Evolutionary conservation across 2,888 invertebrate genomes (phyloP), one percentile per base, ranked within the genome.

Genomic region (Agonopterix alstromeriana): DNA sequence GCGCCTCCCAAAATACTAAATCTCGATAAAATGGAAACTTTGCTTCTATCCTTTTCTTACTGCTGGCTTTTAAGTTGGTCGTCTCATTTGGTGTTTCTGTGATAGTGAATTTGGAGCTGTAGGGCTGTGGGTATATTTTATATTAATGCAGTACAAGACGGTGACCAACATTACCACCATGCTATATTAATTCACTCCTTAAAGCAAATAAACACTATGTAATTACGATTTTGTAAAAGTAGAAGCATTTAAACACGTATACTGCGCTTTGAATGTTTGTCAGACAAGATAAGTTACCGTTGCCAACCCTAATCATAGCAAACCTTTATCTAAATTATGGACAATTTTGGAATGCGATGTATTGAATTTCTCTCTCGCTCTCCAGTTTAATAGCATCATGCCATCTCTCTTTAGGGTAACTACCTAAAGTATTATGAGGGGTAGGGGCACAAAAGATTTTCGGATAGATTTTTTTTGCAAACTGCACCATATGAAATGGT

Each of bases 291-390:
- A 27, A 27, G 27, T 27, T 27, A 27, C 7, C 27, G 27, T 40
- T 27, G 70, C 57, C 85, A 85, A 66, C 87, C 86, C 83, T 86
- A 84, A 84, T 83, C 85, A 82, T 86, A 86, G 86, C 82, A 73
- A 87, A 87, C 86, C 79, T 78, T 87, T 87, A 87, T 87, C 85
- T 86, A 83, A 84, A 81, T 86, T 84, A 86, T 85, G 85, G 86
- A 86, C 86, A 47, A 85, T 82, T 85, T 87, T 79, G 88, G 87
- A 87, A 87, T 87, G 88, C 73, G 73, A 75, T 75, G 63, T 66
- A 67, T 27, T 27, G 55, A 54, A 55, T 53, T 55, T 74, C 78
- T 72, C 73, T 70, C 64, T 80, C 79, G 61, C 77, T 65, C 80
- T 56, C 65, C 53, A 48, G 48, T 55, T 53, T 53, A 57, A 53